Conservation (phyloP, 2,797 vertebrate species). For the Malacoctenus gilli region DNA sequence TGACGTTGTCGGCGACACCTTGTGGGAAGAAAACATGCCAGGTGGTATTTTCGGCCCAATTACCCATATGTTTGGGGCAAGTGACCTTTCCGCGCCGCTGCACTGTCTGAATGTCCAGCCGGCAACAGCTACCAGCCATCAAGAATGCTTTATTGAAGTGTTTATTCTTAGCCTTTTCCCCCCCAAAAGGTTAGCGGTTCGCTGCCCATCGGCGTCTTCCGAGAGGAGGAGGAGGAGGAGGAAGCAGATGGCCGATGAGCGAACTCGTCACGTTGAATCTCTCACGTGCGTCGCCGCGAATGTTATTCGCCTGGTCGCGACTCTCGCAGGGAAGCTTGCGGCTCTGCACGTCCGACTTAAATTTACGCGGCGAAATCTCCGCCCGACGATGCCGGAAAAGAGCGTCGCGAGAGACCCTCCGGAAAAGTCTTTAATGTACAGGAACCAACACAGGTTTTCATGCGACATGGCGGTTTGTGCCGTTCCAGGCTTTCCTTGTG, state of each 20-base stretch:
- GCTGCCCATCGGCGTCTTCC: constrained; percentile 51
- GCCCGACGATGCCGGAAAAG: too few relatives aligned
- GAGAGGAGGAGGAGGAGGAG: constrained; percentile 37
- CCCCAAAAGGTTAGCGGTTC: constrained; percentile 74
- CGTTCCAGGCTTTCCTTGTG: too few relatives aligned
- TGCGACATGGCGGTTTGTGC: too few relatives aligned
- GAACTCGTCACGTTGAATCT: too few relatives aligned
- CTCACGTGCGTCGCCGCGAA: too few relatives aligned
- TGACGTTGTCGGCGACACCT: constrained; percentile 49
- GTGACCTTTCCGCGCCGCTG: constrained; percentile 75
- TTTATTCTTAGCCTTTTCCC: constrained; percentile 77
- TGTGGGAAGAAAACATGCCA: constrained; percentile 59
- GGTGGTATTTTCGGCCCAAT: constrained; percentile 79
- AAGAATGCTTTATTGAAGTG: constrained; percentile 77
- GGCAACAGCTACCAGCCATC: constrained; percentile 71
- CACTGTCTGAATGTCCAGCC: constrained; percentile 65
- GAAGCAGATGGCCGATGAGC: constrained; percentile 53
- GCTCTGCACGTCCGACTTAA: too few relatives aligned
- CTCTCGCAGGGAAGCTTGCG: too few relatives aligned
- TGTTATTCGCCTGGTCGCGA: too few relatives aligned
- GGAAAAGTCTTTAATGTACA: too few relatives aligned
- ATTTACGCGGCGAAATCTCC: too few relatives aligned
- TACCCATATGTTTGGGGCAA: constrained; percentile 75
- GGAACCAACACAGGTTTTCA: too few relatives aligned
- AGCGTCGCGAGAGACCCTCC: too few relatives aligned